These are phyloP conservation scores for Drosophila falleni DNA, from an alignment of 2,888 invertebrate genomes.

Conservation along the genomic window DNA sequence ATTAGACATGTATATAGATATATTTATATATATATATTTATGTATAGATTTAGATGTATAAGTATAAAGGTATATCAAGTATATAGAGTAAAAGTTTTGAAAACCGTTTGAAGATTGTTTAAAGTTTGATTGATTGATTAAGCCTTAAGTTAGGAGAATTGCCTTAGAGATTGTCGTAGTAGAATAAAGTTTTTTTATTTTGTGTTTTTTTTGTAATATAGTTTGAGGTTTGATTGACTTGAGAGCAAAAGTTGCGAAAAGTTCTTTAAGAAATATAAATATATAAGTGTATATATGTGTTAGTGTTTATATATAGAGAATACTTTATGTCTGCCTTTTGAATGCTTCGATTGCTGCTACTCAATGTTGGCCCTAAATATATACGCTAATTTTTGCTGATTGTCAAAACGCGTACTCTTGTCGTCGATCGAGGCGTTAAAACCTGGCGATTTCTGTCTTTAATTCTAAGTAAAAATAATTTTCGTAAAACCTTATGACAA, in stretches of 20 bases:
- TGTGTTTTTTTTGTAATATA: conserved; percentile 23
- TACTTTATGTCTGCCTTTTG: conserved; percentile 45
- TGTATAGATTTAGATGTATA: conserved; percentile 39
- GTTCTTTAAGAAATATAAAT: conserved; percentile 68
- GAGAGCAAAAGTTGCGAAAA: conserved; percentile 72
- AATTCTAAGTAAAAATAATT: conserved; percentile 47
- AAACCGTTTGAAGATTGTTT: conserved; percentile 72
- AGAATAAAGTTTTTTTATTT: conserved; percentile 49
- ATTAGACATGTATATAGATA: conserved; percentile 56
- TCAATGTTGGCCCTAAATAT: conserved; percentile 55
- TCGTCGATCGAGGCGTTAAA: conserved; percentile 74
- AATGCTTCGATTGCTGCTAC: conserved; percentile 53
- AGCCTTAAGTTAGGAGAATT: conserved; percentile 56
- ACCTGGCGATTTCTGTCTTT: conserved; percentile 52
- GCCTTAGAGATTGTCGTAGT: conserved; percentile 76
- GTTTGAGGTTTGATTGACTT: conserved; percentile 60
- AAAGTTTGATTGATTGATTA: conserved; percentile 63
- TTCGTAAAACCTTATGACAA: conserved; percentile 27
- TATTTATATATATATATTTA: conserved; percentile 34
- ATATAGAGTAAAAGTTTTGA: conserved; percentile 57
- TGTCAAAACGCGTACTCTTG: conserved; percentile 86
- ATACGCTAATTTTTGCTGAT: conserved; percentile 85
- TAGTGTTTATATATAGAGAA: conserved; percentile 24
- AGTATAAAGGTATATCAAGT: conserved; percentile 37
- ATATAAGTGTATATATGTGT: conserved; percentile 53